Percentiles rank a stretch among this genome's conserved stretches.
Evolutionary conservation across 2,113 vertebrate genomes (phyloP).

Genomic region (Anarrhichthys ocellatus): DNA sequence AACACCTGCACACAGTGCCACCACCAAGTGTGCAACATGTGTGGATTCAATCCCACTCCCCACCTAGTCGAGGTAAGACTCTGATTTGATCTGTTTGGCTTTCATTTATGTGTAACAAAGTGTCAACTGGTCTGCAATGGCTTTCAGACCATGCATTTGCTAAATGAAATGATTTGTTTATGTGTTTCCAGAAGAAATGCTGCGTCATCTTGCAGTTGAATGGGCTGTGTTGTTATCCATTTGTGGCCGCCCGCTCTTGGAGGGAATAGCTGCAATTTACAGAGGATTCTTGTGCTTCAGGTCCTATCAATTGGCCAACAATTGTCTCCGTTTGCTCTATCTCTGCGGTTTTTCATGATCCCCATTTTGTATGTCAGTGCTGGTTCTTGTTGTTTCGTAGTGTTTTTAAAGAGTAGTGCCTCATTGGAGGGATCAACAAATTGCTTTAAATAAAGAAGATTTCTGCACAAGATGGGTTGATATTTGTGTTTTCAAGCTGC

Average conservation of each 20-base stretch:
- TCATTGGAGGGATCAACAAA: neutral
- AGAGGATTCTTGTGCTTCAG: conserved; percentile 29
- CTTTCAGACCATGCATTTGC: neutral
- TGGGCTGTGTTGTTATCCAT: conserved; percentile 37
- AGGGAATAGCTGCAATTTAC: conserved; percentile 29
- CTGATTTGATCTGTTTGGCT: conserved; percentile 4
- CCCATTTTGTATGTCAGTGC: neutral
- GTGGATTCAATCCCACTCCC: conserved; percentile 97
- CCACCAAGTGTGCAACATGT: conserved; percentile 97
- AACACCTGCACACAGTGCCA: conserved; percentile 95
- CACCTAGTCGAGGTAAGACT: conserved; percentile 95
- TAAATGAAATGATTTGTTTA: conserved; percentile 52
- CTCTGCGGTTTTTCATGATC: neutral
- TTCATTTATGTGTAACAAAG: conserved; percentile 7
- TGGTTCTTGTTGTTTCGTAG: neutral
- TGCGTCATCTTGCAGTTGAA: conserved; percentile 35
- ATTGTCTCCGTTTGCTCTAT: neutral
- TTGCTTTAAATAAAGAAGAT: neutral
- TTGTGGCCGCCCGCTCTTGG: conserved; percentile 14
- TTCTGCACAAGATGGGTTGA: conserved; percentile 1
- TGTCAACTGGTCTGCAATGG: neutral
- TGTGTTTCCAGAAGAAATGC: conserved; percentile 47
- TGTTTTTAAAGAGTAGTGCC: neutral
- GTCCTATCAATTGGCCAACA: conserved; percentile 36
- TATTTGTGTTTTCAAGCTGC: conserved; percentile 9